phyloP scores from a whole-genome alignment of 2,797 vertebrate genomes.

The Eremophila alpestris region DNA sequence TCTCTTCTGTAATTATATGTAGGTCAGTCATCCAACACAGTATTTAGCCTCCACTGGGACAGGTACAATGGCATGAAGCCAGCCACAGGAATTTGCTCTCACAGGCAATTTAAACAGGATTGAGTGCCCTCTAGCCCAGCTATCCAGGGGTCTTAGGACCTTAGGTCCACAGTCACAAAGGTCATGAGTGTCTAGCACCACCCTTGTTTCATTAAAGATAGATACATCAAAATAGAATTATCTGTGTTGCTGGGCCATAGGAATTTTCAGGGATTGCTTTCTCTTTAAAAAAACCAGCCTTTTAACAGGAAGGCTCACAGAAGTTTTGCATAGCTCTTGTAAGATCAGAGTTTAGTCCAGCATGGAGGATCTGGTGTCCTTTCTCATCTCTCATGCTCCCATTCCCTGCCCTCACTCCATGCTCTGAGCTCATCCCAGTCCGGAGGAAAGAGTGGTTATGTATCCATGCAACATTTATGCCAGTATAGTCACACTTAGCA shows the following conservation, averaged over 20 bases:
- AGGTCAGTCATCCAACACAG: constrained; percentile 60
- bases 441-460: background rate
- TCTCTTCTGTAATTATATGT: constrained; percentile 59
- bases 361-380: background rate
- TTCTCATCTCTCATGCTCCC: background rate
- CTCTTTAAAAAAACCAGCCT: background rate
- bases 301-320: background rate
- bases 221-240: background rate
- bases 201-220: background rate
- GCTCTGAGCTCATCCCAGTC: background rate
- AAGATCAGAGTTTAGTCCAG: background rate
- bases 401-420: background rate
- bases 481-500: background rate
- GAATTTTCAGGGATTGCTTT: background rate
- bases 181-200: background rate
- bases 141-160: background rate
- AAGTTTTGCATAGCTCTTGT: background rate
- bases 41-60: constrained; percentile 33
- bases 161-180: background rate
- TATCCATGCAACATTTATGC: background rate
- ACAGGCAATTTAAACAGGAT: background rate
- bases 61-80: constrained; percentile 23
- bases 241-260: background rate
- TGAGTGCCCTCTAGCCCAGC: background rate
- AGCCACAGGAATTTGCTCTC: background rate